These are phyloP conservation scores for Cryptotis parvus DNA, from an alignment of 2,113 vertebrate species.

Conservation along the genomic window DNA sequence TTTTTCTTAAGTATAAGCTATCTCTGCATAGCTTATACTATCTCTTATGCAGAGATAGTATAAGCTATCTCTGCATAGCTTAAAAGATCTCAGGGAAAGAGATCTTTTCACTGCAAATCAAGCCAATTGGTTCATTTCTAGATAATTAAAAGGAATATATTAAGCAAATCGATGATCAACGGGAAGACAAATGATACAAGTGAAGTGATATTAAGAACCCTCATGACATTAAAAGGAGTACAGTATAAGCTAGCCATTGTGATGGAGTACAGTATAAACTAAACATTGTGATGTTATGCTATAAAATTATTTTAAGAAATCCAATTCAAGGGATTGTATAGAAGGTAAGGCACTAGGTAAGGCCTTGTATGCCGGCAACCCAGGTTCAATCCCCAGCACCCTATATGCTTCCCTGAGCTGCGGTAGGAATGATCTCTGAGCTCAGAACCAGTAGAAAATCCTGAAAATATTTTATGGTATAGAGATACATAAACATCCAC, in stretches of 20 bases:
- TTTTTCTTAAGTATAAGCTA: constrained; percentile 56
- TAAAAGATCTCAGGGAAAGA: constrained; percentile 55
- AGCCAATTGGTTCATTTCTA: constrained; percentile 48
- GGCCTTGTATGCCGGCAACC: too few species aligned
- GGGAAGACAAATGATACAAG: too few species aligned
- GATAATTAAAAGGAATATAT: constrained; percentile 50
- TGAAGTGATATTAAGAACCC: too few species aligned
- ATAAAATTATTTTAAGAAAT: neutral
- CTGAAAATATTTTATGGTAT: too few species aligned
- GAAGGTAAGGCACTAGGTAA: too few species aligned
- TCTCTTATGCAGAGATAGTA: too few species aligned
- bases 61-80: constrained; percentile 30
- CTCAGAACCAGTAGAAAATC: too few species aligned
- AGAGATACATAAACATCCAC: neutral
- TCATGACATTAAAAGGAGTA: neutral
- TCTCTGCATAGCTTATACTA: constrained; percentile 41
- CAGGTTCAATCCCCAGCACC: too few species aligned
- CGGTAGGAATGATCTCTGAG: too few species aligned
- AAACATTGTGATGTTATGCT: neutral
- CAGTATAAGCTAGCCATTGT: too few species aligned
- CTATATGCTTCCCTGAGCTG: too few species aligned
- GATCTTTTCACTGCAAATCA: constrained; percentile 53
- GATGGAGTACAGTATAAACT: neutral
- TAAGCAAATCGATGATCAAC: too few species aligned
- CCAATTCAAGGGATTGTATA: neutral